Evolutionary conservation across 2,797 vertebrate genomes (phyloP).

Genomic region (Bradypodion ventrale): DNA sequence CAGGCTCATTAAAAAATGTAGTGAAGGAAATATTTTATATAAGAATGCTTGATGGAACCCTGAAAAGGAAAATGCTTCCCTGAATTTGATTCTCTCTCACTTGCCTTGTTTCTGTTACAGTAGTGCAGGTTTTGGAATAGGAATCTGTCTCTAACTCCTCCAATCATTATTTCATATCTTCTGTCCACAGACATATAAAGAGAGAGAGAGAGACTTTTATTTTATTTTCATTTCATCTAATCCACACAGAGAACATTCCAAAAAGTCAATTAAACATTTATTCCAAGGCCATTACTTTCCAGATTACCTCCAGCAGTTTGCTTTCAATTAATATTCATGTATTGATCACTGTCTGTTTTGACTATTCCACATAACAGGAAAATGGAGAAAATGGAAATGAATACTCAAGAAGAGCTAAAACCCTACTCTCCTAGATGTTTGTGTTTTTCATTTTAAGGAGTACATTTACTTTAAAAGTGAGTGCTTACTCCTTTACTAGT

Average conservation of each 20-base stretch:
- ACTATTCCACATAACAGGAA: background rate
- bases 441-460: background rate
- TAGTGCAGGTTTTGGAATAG: slow-evolving; percentile 26
- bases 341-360: background rate
- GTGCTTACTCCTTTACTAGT: background rate
- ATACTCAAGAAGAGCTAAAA: background rate
- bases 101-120: slow-evolving; percentile 49
- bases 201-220: background rate
- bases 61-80: background rate
- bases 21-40: background rate
- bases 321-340: background rate
- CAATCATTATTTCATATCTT: no score
- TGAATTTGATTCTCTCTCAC: slow-evolving; percentile 45
- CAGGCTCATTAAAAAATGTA: slow-evolving; percentile 44
- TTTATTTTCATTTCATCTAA: slow-evolving; percentile 39
- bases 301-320: background rate
- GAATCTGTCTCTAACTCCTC: no score
- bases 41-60: slow-evolving; percentile 12
- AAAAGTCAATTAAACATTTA: background rate
- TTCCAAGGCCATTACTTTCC: background rate
- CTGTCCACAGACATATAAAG: no score
- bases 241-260: slow-evolving; percentile 9
- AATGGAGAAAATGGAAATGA: background rate
- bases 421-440: background rate
- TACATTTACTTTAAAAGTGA: background rate